Evolutionary conservation across 1,140 invertebrate genomes (phyloP).

Genomic region (Drosophila insularis): DNA sequence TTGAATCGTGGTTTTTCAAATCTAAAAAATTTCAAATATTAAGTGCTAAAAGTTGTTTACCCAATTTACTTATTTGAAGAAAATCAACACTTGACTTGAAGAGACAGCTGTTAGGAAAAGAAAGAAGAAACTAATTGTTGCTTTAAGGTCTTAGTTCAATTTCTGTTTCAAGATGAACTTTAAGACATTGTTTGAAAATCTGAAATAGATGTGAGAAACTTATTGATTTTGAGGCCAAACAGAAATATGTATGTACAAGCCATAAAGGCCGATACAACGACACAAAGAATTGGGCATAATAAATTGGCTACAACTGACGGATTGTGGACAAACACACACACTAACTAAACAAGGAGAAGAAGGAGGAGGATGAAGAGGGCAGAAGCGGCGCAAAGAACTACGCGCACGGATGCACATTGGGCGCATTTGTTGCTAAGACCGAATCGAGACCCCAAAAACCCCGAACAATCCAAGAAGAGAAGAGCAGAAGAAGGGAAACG

Average conservation of each 20-base stretch:
- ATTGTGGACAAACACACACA: constrained; percentile 56
- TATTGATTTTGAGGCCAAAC: constrained; percentile 1
- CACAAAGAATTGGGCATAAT: constrained; percentile 66
- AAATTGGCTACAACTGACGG: constrained; percentile 77
- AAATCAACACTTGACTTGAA: too few species aligned
- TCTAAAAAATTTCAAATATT: too few species aligned
- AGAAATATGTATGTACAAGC: background rate
- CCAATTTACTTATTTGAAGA: too few species aligned
- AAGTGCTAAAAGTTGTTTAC: too few species aligned
- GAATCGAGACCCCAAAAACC: background rate
- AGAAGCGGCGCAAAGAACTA: constrained; percentile 31
- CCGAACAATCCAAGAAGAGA: background rate
- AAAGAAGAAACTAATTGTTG: too few species aligned
- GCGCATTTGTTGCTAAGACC: constrained; percentile 36
- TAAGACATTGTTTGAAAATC: too few species aligned
- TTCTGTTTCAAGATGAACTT: too few species aligned
- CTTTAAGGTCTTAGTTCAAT: too few species aligned
- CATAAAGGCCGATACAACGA: constrained; percentile 12
- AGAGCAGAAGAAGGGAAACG: background rate
- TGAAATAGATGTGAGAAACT: background rate
- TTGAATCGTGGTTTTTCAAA: too few species aligned
- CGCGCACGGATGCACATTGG: constrained; percentile 71
- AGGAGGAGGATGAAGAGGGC: constrained; percentile 1
- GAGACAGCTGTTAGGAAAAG: too few species aligned
- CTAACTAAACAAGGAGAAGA: background rate